Evolutionary conservation across 2,113 vertebrate species (phyloP), one percentile per base, ranked within the genome.

Genomic region (Muntiacus reevesi): DNA sequence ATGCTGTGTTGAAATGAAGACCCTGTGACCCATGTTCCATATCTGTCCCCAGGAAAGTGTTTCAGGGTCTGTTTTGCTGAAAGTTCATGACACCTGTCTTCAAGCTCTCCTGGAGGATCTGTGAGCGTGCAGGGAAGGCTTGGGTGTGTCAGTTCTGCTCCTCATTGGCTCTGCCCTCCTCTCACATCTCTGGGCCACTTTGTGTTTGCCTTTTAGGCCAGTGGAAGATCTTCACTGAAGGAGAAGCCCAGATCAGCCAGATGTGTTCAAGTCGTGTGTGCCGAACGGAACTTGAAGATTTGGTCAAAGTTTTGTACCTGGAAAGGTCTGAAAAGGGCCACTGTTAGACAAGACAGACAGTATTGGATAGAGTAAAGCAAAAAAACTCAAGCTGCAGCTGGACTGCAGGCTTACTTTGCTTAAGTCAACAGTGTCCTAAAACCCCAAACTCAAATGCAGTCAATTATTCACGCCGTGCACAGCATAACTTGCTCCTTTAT

Each of bases 221-320:
- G 95, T 99, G 99, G 99, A 99, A 99, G 98, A 99, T 99, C 96
- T 99, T 99, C 98, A 99, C 99, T 0, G 99, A 99, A 96, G 99
- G 99, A 97, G 99, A 99, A 99, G 98, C 98, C 95, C 99, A 99
- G 94, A 98, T 99, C 98, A 99, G 99, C 98, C 99, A 99, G 98
- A 99, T 99, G 99, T 99, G 99, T 97, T 98, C 98, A 97, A 98
- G 97, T 96, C 98, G 98, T 97, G 98, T 99, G 76, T 99, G 99
- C 98, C 98, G 99, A 98, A 99, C 99, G 83, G 99, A 99, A 83
- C 99, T 99, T 40, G 99, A 99, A 98, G 99, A 99, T 98, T 98
- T 99, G 98, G 98, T 99, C 57, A 99, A 99, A 94, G 98, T 99
- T 98, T 98, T 99, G 98, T 99, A 99, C 97, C 98, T 99, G 93